phyloP scores from a whole-genome alignment of 2,888 invertebrate genomes.

The Caenorhabditis sp. region DNA sequence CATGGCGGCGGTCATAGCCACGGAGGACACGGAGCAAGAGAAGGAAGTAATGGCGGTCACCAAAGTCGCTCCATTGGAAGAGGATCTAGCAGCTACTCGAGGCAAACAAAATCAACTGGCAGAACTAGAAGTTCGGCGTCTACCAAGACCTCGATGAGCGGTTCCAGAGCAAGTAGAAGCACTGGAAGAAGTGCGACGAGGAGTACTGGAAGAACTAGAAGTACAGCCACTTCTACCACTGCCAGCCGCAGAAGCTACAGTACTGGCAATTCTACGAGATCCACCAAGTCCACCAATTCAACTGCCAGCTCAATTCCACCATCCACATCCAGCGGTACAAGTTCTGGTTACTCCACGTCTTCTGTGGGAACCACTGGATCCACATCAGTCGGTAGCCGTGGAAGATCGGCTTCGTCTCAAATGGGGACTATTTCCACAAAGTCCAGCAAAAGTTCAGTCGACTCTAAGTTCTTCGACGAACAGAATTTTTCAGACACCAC shows the following conservation, averaged over 20 bases:
- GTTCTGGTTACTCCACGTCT: slow-evolving; percentile 12
- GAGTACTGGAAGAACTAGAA: neutral
- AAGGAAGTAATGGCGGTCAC: neutral
- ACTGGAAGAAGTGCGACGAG: neutral
- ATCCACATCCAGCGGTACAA: slow-evolving; percentile 9
- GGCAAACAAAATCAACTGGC: neutral
- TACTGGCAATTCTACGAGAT: neutral
- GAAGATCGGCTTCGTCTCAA: neutral
- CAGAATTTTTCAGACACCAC: neutral
- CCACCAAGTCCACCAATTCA: slow-evolving; percentile 13
- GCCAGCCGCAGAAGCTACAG: slow-evolving; percentile 1
- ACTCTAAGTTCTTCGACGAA: too few relatives aligned
- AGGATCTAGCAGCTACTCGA: slow-evolving; percentile 6
- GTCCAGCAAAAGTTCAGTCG: neutral
- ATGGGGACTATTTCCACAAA: neutral
- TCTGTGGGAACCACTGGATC: slow-evolving; percentile 20
- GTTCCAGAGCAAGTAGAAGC: slow-evolving; percentile 17
- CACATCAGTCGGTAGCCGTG: slow-evolving; percentile 1
- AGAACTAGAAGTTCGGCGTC: slow-evolving; percentile 6
- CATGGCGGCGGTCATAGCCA: slow-evolving; percentile 14
- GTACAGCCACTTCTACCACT: neutral
- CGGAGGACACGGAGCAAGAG: slow-evolving; percentile 2
- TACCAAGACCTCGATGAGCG: neutral
- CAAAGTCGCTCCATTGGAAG: slow-evolving; percentile 3
- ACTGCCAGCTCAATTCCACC: slow-evolving; percentile 9